Conservation (phyloP, 2,888 invertebrate genomes). For the Dryomyza anilis region DNA sequence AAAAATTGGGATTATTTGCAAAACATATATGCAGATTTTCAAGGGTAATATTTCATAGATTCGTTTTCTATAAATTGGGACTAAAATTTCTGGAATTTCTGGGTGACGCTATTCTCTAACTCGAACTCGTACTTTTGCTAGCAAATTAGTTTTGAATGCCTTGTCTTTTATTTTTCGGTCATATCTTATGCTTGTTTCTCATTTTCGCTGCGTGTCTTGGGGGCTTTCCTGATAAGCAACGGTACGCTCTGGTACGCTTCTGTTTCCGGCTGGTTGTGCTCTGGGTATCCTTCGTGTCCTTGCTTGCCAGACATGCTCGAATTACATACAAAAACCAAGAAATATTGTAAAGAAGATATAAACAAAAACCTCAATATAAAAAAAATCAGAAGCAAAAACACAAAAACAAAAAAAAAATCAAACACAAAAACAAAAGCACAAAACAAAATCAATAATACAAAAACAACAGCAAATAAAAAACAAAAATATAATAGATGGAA, state of each 20-base stretch:
- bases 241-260: neutral
- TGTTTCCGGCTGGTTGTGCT: neutral
- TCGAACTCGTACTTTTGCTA: conserved; percentile 16
- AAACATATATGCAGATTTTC: no score
- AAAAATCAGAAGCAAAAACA: neutral
- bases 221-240: neutral
- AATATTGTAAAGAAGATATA: neutral
- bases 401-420: neutral
- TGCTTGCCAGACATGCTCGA: neutral
- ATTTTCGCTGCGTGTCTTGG: neutral
- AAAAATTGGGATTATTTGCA: no score
- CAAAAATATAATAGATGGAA: no score
- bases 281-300: neutral
- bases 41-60: no score
- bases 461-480: no score
- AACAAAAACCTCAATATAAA: neutral
- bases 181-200: neutral
- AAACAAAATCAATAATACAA: no score
- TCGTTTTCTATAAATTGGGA: no score
- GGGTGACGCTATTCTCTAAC: neutral
- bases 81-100: neutral
- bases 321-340: neutral
- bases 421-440: neutral
- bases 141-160: conserved; percentile 5
- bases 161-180: neutral